A percentile compares a stretch with the other conserved stretches of the same genome.
These are phyloP conservation scores for Aspidiotus rigidus DNA, from an alignment of 2,888 invertebrate species.

Conservation along the genomic window DNA sequence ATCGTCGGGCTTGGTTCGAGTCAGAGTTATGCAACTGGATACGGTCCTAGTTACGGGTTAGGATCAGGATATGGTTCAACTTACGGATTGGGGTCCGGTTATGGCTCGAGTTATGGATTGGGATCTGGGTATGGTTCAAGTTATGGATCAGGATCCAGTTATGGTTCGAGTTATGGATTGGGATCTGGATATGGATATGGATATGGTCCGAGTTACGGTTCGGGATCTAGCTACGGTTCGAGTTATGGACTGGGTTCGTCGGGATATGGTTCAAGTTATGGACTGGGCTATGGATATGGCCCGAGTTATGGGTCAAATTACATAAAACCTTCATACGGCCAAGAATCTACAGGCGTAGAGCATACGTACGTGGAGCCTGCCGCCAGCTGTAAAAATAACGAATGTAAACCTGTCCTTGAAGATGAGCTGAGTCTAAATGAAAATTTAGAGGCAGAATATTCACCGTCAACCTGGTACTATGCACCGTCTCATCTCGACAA, in stretches of 20 bases:
- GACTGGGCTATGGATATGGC: background rate
- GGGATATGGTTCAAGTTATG: background rate
- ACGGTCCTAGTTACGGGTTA: background rate
- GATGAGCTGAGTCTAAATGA: too few relatives aligned
- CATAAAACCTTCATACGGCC: too few relatives aligned
- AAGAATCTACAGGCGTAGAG: too few relatives aligned
- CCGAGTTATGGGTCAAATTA: background rate
- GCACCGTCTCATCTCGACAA: too few relatives aligned
- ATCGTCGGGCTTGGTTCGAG: background rate
- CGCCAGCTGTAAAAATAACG: too few relatives aligned
- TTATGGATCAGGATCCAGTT: background rate
- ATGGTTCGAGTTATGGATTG: background rate
- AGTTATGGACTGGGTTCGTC: background rate
- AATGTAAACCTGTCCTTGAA: too few relatives aligned
- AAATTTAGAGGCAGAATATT: too few relatives aligned
- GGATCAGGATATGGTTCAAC: background rate
- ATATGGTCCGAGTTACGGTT: background rate
- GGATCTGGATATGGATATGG: conserved; percentile 9
- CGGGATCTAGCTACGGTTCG: background rate
- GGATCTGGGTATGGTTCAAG: conserved; percentile 2
- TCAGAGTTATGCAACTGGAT: background rate
- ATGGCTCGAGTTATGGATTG: background rate
- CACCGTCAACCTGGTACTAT: too few relatives aligned
- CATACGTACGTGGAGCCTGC: too few relatives aligned
- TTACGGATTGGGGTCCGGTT: background rate